Base-by-base conservation (phyloP, 2,888 invertebrate genomes). In the Sialis lutaria region DNA sequence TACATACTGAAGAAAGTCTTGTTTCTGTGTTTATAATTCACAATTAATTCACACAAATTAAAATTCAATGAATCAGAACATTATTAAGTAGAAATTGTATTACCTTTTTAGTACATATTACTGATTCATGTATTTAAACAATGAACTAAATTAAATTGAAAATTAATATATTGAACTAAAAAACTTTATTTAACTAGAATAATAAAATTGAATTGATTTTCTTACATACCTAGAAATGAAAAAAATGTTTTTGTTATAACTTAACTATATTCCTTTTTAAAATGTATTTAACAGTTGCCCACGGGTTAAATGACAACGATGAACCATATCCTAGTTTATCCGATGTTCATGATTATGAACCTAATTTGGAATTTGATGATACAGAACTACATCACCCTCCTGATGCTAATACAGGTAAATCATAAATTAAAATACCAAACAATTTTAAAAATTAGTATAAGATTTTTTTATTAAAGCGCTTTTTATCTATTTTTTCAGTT, bases 281-380 rank as follows among this genome's bases (percentile, higher is more conserved):
- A 22, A 22, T 22, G 22, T 22, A 22, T 34, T 33, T 53, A 51
- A 44, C 52, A 55, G 55, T 56, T 47, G 50, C 62, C 51, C 55
- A 64, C 52, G 62, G 66, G 50, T 63, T 63, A 50, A 74, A 76
- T 55, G 72, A 72, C 54, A 67, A 70, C 49, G 86, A 89, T 52
- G 90, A 89, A 58, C 75, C 81, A 6, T 81, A 84, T 63, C 86
- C 88, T 45, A 91, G 91, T 65, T 72, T 91, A 50, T 90, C 90
- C 33, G 91, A 90, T 67, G 82, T 80, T 62, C 89, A 90, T 62
- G 92, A 92, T 67, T 88, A 91, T 64, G 95, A 96, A 64, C 93
- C 93, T 9, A 87, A 90, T 67, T 72, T 95, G 62, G 93, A 95
- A 65, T 95, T 95, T 69, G 95, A 96, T 69, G 95, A 95, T 65